These are phyloP conservation scores for Melitaea cinxia DNA, from an alignment of 1,140 invertebrate species.

Conservation along the genomic window DNA sequence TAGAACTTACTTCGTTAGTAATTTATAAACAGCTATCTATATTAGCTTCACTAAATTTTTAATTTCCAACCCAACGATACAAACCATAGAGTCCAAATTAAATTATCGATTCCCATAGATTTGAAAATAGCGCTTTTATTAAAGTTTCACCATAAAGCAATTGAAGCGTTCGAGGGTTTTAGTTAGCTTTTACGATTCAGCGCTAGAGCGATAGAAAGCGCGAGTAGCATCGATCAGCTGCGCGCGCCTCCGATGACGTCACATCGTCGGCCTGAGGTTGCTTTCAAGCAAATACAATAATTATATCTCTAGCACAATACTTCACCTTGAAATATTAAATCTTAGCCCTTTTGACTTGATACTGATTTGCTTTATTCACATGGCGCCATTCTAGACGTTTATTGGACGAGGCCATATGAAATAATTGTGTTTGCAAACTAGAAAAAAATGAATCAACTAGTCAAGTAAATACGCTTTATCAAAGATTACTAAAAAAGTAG, in stretches of 20 bases:
- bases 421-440: too few relatives aligned
- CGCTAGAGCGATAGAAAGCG: slow-evolving; percentile 61
- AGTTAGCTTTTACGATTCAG: slow-evolving; percentile 18
- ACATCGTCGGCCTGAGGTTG: slow-evolving; percentile 57
- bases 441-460: too few relatives aligned
- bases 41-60: background rate
- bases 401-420: too few relatives aligned
- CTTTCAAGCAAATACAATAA: slow-evolving; percentile 61
- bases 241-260: slow-evolving; percentile 75
- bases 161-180: slow-evolving; percentile 56
- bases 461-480: too few relatives aligned
- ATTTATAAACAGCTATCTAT: too few relatives aligned
- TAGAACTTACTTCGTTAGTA: too few relatives aligned
- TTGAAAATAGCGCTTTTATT: slow-evolving; percentile 19
- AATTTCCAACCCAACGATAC: background rate
- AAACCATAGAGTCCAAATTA: background rate
- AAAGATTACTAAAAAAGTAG: too few relatives aligned
- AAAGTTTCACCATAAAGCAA: slow-evolving; percentile 18
- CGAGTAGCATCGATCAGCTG: slow-evolving; percentile 60
- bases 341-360: slow-evolving; percentile 8
- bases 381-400: background rate
- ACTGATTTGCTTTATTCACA: background rate
- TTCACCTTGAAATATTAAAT: slow-evolving; percentile 35
- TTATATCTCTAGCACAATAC: slow-evolving; percentile 46
- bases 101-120: background rate